Evolutionary conservation across 2,113 vertebrate species (phyloP).

Genomic region (Phocoena sinus): DNA sequence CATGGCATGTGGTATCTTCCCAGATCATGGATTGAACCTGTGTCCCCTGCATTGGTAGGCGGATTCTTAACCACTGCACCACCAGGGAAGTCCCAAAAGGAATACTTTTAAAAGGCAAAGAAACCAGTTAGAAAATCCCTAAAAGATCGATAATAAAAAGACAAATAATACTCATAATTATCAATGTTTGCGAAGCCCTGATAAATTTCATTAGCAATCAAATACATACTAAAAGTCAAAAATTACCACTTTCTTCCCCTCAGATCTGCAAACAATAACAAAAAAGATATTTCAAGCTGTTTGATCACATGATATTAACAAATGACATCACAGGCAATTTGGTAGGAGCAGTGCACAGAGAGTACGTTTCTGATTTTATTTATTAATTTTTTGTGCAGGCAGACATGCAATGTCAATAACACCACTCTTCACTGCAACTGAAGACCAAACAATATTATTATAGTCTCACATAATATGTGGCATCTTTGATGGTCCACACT

Average conservation of each 20-base stretch:
- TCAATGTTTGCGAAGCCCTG: background rate
- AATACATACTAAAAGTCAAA: background rate
- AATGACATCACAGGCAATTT: background rate
- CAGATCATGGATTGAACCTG: too few relatives aligned
- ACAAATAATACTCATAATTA: background rate
- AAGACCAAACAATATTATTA: background rate
- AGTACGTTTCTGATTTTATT: background rate
- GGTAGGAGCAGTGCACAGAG: fast-evolving
- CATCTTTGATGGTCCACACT: background rate
- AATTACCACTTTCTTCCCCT: background rate
- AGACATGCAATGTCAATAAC: background rate
- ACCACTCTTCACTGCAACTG: background rate
- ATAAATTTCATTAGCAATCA: background rate
- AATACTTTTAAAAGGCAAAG: background rate
- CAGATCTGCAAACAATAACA: background rate
- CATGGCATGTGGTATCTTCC: too few relatives aligned
- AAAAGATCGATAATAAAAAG: background rate
- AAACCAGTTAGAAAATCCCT: background rate
- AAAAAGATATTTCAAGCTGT: background rate
- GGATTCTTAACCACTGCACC: too few relatives aligned
- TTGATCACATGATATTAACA: background rate
- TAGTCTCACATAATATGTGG: background rate
- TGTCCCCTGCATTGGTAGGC: too few relatives aligned
- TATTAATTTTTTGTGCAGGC: background rate
- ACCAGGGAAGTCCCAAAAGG: too few relatives aligned